Conservation (phyloP, 2,888 invertebrate species). For the Laothoe populi region DNA sequence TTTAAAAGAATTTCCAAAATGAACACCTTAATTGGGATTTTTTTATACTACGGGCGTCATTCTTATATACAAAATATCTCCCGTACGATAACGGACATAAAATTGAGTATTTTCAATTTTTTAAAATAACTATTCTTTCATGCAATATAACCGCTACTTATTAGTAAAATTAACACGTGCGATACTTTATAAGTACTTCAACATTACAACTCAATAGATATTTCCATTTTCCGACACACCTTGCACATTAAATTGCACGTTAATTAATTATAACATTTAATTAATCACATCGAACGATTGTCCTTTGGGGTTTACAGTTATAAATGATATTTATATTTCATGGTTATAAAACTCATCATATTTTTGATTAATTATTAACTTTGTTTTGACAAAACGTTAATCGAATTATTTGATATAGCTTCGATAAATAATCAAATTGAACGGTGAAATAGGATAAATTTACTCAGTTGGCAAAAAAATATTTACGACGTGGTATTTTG, state of each 20-base stretch:
- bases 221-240: neutral
- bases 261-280: constrained; percentile 69
- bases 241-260: constrained; percentile 51
- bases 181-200: constrained; percentile 2
- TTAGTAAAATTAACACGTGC: neutral
- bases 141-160: neutral
- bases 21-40: too few relatives aligned
- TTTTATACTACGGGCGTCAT: too few relatives aligned
- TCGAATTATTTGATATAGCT: neutral
- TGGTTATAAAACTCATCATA: neutral
- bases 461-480: too few relatives aligned
- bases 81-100: too few relatives aligned
- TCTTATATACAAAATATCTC: too few relatives aligned
- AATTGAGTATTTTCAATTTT: neutral
- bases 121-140: neutral
- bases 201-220: too few relatives aligned
- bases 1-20: too few relatives aligned
- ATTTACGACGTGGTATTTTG: too few relatives aligned
- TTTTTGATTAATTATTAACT: constrained; percentile 7
- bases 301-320: constrained; percentile 50
- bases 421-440: too few relatives aligned
- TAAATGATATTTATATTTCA: constrained; percentile 9
- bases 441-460: too few relatives aligned
- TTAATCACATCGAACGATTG: constrained; percentile 67
- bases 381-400: neutral